Percentiles rank a stretch among this genome's conserved stretches.
phyloP scores from a whole-genome alignment of 1,140 invertebrate genomes.

The Cyclargus thomasi region DNA sequence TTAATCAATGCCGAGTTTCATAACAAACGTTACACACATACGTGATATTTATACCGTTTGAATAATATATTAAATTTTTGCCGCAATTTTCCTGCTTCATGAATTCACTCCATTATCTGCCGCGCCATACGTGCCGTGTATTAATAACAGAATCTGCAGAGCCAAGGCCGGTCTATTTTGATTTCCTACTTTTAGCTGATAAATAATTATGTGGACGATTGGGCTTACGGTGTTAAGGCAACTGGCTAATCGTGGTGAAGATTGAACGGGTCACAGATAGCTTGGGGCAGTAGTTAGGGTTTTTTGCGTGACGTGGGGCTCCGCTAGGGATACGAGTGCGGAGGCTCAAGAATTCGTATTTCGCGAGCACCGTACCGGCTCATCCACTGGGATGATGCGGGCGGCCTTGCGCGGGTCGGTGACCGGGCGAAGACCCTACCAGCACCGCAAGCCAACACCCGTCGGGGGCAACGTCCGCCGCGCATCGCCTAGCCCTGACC shows the following conservation, averaged over 20 bases:
- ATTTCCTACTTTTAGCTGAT: background rate
- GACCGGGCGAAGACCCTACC: constrained; percentile 71
- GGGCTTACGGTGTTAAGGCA: too few relatives aligned
- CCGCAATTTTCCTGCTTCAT: constrained; percentile 6
- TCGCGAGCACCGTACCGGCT: constrained; percentile 47
- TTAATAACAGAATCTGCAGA: background rate
- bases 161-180: background rate
- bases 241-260: too few relatives aligned
- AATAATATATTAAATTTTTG: constrained; percentile 4
- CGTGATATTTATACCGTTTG: background rate
- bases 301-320: background rate
- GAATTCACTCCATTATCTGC: background rate
- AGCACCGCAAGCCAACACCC: constrained; percentile 69
- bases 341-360: constrained; percentile 31
- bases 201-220: background rate
- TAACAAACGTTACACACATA: background rate
- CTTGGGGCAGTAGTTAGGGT: background rate
- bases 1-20: background rate
- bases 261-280: background rate
- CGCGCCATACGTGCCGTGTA: background rate
- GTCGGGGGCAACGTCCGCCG: constrained; percentile 65
- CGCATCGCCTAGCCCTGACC: constrained; percentile 55
- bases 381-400: constrained; percentile 63
- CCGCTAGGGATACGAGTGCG: background rate
- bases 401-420: constrained; percentile 68